A percentile compares a stretch with the other conserved stretches of the same genome.
phyloP scores from a whole-genome alignment of 2,888 invertebrate genomes.

The Chloroclystis v-ata region DNA sequence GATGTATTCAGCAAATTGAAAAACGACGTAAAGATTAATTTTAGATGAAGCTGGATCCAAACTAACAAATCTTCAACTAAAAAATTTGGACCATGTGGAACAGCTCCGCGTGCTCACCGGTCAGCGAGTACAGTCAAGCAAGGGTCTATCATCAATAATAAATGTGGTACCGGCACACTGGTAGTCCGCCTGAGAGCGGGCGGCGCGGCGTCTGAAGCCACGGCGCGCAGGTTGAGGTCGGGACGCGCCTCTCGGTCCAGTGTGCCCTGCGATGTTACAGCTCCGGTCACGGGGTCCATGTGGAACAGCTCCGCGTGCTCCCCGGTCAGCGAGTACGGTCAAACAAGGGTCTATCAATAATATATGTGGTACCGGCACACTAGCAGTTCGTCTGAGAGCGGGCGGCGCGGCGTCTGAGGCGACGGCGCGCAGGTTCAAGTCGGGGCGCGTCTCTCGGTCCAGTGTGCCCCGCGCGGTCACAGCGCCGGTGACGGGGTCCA shows the following conservation, averaged over 20 bases:
- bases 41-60: no score
- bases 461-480: slow-evolving; percentile 91
- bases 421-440: slow-evolving; percentile 85
- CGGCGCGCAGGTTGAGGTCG: slow-evolving; percentile 85
- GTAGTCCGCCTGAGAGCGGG: slow-evolving; percentile 81
- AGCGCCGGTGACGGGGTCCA: slow-evolving; percentile 84
- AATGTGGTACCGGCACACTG: slow-evolving; percentile 88
- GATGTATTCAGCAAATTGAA: no score
- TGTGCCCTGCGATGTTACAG: slow-evolving; percentile 87
- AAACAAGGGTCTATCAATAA: no score
- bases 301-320: no score
- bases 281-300: slow-evolving; percentile 84
- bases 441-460: slow-evolving; percentile 86
- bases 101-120: no score
- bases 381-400: slow-evolving; percentile 82
- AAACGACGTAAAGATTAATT: no score
- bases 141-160: no score
- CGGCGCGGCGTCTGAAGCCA: slow-evolving; percentile 89
- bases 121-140: no score
- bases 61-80: no score
- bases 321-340: no score
- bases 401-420: slow-evolving; percentile 89
- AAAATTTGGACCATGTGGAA: no score
- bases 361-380: slow-evolving; percentile 88
- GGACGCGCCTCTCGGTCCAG: slow-evolving; percentile 88